Percentiles rank a stretch among this genome's conserved stretches.
Conservation (phyloP, 2,888 invertebrate species). For the Schizotus pectinicornis region DNA sequence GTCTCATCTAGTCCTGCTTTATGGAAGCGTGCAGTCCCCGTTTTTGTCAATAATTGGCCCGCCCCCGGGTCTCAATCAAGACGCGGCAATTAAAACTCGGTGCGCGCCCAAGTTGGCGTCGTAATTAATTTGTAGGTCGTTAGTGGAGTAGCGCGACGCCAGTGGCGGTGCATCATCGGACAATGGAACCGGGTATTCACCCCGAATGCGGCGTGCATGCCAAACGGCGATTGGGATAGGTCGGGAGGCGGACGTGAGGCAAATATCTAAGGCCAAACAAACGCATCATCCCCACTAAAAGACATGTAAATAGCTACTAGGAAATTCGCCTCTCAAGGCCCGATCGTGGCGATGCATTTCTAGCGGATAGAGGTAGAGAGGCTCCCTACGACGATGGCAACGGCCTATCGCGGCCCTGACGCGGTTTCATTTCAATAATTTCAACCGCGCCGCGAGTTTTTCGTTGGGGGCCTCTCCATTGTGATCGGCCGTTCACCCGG, state of each 20-base stretch:
- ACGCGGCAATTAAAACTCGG: too few relatives aligned
- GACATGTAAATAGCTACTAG: conserved; percentile 34
- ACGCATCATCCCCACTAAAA: conserved; percentile 22
- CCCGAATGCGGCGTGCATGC: conserved; percentile 50
- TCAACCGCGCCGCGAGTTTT: too few relatives aligned
- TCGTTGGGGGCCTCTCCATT: background rate
- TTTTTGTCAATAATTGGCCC: too few relatives aligned
- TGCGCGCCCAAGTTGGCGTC: too few relatives aligned
- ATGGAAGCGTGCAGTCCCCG: too few relatives aligned
- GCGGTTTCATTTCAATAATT: too few relatives aligned
- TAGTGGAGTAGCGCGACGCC: conserved; percentile 6
- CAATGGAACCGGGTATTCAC: conserved; percentile 51
- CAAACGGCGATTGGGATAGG: conserved; percentile 51
- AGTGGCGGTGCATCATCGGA: conserved; percentile 34
- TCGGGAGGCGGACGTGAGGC: conserved; percentile 49
- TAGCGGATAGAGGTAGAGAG: background rate
- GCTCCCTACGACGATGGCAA: too few relatives aligned
- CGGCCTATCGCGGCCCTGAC: too few relatives aligned
- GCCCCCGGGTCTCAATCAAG: too few relatives aligned
- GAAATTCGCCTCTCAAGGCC: conserved; percentile 39
- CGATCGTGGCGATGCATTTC: conserved; percentile 28
- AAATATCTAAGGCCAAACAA: conserved; percentile 35
- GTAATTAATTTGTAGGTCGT: background rate
- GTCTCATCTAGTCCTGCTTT: too few relatives aligned
- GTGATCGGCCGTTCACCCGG: conserved; percentile 24